phyloP scores from a whole-genome alignment of 2,888 invertebrate genomes.

The Adela reaumurella region DNA sequence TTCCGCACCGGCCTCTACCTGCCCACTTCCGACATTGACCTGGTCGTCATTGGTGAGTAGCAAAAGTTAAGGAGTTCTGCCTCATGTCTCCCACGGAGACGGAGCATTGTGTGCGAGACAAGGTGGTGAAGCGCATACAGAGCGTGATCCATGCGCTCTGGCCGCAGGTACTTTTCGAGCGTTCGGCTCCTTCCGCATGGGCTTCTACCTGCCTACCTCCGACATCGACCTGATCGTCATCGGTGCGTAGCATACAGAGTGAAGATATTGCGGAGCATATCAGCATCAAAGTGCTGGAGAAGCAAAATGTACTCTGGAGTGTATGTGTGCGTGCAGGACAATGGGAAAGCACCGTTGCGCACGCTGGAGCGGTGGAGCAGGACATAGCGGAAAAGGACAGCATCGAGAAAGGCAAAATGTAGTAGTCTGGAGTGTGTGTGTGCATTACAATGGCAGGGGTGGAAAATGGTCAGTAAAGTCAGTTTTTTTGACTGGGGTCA shows the following conservation, averaged over 20 bases:
- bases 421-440: no score
- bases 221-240: constrained; percentile 66
- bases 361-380: constrained; percentile 85
- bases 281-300: no score
- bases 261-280: no score
- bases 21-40: constrained; percentile 84
- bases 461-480: no score
- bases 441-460: no score
- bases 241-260: constrained; percentile 50
- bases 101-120: constrained; percentile 84
- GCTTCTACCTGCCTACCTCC: constrained; percentile 95
- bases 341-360: constrained; percentile 89
- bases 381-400: constrained; percentile 86
- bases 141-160: constrained; percentile 83
- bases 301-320: no score
- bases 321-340: constrained; percentile 64
- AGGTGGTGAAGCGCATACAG: constrained; percentile 87
- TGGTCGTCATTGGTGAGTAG: constrained; percentile 60
- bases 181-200: constrained; percentile 97
- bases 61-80: constrained; percentile 37
- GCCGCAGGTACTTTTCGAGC: constrained; percentile 93
- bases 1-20: constrained; percentile 96
- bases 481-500: no score
- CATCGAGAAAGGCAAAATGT: no score
- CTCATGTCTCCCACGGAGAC: constrained; percentile 93